Evolutionary conservation across 2,888 invertebrate species (phyloP).

Genomic region (Anodontia alba): DNA sequence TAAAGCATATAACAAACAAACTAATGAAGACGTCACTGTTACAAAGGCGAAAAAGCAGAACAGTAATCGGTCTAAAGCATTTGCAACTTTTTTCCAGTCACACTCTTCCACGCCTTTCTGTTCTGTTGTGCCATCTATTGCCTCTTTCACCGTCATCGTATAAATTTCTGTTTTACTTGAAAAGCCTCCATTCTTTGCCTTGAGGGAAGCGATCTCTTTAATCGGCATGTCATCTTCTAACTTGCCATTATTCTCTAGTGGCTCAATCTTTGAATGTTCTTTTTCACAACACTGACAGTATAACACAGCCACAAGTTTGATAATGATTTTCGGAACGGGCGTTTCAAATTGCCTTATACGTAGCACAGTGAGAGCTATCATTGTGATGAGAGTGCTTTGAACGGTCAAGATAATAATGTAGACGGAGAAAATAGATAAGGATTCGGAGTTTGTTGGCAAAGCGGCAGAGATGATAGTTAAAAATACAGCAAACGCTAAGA

Average conservation of each 20-base stretch:
- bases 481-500: constrained; percentile 45
- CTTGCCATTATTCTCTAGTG: neutral
- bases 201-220: neutral
- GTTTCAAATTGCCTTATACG: neutral
- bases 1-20: too few relatives aligned
- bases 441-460: constrained; percentile 37
- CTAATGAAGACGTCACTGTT: too few relatives aligned
- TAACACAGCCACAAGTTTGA: neutral
- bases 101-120: neutral
- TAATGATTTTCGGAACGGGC: neutral
- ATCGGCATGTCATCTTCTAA: neutral
- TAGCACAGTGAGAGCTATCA: constrained; percentile 5
- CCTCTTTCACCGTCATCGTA: too few relatives aligned
- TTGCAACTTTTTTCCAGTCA: neutral
- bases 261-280: neutral
- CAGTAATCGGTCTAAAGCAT: neutral
- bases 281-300: neutral
- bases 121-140: neutral
- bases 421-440: constrained; percentile 35
- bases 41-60: too few relatives aligned
- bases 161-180: too few relatives aligned
- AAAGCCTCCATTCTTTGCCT: too few relatives aligned
- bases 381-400: constrained; percentile 26
- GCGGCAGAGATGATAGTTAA: too few relatives aligned
- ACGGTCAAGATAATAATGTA: constrained; percentile 45